A percentile compares a stretch with the other conserved stretches of the same genome.
Evolutionary conservation across 2,113 vertebrate genomes (phyloP).

Genomic region (Chroicocephalus ridibundus): DNA sequence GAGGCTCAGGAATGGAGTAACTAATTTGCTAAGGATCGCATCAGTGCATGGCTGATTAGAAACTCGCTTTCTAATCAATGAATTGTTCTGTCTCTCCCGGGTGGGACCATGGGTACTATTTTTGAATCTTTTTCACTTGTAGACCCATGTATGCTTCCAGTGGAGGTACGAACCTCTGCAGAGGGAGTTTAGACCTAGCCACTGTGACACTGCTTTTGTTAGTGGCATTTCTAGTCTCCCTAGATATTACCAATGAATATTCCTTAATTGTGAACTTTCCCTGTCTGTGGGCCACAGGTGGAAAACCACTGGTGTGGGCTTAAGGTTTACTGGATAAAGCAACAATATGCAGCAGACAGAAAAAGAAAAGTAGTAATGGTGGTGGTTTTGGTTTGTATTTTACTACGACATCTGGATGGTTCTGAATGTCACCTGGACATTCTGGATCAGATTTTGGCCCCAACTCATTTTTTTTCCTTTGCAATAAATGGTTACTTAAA

Average conservation of each 20-base stretch:
- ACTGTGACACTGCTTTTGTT: not conserved
- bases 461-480: not conserved
- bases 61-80: not conserved
- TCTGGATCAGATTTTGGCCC: not conserved
- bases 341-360: not conserved
- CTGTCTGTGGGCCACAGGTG: not conserved
- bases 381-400: not conserved
- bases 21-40: not conserved
- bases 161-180: not conserved
- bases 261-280: not conserved
- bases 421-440: not conserved
- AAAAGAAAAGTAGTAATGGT: not conserved
- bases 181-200: not conserved
- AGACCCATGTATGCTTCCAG: not conserved
- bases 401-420: not conserved
- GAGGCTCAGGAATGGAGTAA: not conserved
- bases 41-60: not conserved
- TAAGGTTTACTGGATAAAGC: not conserved
- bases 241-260: not conserved
- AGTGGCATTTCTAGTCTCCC: not conserved
- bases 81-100: not conserved
- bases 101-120: not conserved
- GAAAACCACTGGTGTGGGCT: not conserved
- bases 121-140: not conserved
- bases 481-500: not conserved